Base-by-base conservation (phyloP, 2,113 vertebrate genomes). In the Dolichotis patagonum region DNA sequence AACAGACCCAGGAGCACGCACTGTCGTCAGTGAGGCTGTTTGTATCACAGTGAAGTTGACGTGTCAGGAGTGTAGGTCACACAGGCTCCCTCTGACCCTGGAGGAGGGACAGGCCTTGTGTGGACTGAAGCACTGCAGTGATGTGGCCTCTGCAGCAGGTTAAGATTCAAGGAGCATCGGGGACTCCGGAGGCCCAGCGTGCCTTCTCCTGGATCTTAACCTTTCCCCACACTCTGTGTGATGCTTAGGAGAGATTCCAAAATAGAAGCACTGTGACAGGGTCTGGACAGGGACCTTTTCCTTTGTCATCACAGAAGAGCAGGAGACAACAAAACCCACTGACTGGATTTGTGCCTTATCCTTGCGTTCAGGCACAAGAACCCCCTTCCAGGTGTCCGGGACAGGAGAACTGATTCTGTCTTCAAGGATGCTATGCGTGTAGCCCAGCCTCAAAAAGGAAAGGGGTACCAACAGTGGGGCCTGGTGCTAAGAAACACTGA, bases 91-190 rank as follows among this genome's bases (percentile, higher is more conserved):
- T 14, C 73, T 1, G 9, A 26, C 52, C 43, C 35, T 17, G 14
- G 9, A 73, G 49, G 46, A 84, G 78, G 56, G 19, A 26, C 20
- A n/a, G 16, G 3, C 11, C 8, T 84, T 49, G 9, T 4, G 32
- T 3, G 12, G 9, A 35, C 26, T 3, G 46, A 73, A 69, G 7
- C 5, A 28, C 3, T 2, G 0, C 1, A n/a, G 16, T 5, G 2
- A 24, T 9, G 22, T 75, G 41, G 12, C 16, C 0, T 19, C 85
- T 73, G 41, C 30, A 32, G n/a, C 17, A 46, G 30, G 22, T 38
- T 93, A 35, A 60, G 3, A 77, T 14, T 28, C 41, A 90, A 46
- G 32, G 9, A 11, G 5, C 62, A 41, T 9, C 54, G 35, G 43
- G 24, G 24, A 12, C 2, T 7, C 24, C 71, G 28, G 41, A 26